Evolutionary conservation across 2,113 vertebrate genomes (phyloP), one percentile per base, ranked within the genome.

Genomic region (Anguilla rostrata): DNA sequence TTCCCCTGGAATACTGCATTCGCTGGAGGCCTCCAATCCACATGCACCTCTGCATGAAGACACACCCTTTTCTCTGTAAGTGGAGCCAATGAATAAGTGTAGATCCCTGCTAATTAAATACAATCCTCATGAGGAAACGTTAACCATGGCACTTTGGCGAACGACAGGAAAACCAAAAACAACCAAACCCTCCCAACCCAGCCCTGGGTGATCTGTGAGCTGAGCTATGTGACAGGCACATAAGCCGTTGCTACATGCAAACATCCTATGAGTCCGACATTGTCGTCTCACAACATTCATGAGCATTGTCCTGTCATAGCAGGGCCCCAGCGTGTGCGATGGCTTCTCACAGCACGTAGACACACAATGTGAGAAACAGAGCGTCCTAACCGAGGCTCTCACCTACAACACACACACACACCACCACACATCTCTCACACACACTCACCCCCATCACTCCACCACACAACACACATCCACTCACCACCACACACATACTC

Each of bases 61-160:
- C 14, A 56, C 41, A 57, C 43, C 29, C 14, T 29, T 46, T 20
- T 14, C 40, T 63, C 20, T 78, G 60, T 53, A 16, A 14, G 83
- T n/a, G 63, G 26, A 63, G 83, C 83, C 60, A 84, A 78, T 75
- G 43, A 75, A 63, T 40, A 83, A 39, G 43, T 39, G 81, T 11
- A 56, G 63, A 82, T 75, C 57, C 63, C 40, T 39, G 60, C 57
- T 60, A 39, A 80, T 85, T 60, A 86, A 81, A 86, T 81, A 82
- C 46, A 22, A 66, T 57, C 79, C 22, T 29, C 43, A 66, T 46
- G 80, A 81, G 39, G 79, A 86, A 86, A 79, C 60, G 43, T 82
- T 84, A 39, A 84, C 22, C 60, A 43, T 16, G 63, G 57, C 83
- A 41, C 40, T 86, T 46, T 57, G 41, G 5, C 57, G 18, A 56